Conservation (phyloP, 1,140 invertebrate genomes). For the Aphis craccivora region DNA sequence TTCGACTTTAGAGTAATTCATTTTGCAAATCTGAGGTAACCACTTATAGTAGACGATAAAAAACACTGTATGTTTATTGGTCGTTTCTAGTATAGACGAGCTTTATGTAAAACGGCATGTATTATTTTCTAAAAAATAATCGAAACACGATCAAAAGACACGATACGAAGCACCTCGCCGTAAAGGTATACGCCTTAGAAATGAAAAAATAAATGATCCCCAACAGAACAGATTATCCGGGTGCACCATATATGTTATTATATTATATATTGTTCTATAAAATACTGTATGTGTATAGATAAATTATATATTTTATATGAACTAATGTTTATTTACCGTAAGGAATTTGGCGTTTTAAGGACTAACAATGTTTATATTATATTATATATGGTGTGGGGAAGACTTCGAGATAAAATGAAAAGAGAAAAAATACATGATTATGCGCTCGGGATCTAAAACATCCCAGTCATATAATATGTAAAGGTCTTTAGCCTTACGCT, state of each 20-base stretch:
- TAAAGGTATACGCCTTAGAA: background rate
- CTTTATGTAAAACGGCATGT: background rate
- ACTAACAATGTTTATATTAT: background rate
- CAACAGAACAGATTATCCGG: background rate
- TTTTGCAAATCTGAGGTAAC: too few species aligned
- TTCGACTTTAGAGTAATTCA: background rate
- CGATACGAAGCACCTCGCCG: background rate
- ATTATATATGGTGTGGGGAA: background rate
- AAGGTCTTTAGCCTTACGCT: background rate
- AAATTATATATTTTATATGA: background rate
- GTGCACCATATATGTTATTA: background rate
- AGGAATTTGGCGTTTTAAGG: background rate
- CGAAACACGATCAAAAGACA: background rate
- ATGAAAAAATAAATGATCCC: background rate
- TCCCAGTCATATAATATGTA: conserved; percentile 6
- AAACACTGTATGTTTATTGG: background rate
- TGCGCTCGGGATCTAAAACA: background rate
- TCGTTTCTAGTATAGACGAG: background rate
- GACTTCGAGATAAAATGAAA: background rate
- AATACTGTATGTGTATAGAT: background rate
- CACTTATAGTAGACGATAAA: background rate
- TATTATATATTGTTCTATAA: background rate
- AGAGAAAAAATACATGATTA: background rate
- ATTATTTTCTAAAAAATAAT: background rate
- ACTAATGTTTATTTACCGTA: background rate